Conservation (phyloP, 2,888 invertebrate species). For the Drosophila buzzatii region DNA sequence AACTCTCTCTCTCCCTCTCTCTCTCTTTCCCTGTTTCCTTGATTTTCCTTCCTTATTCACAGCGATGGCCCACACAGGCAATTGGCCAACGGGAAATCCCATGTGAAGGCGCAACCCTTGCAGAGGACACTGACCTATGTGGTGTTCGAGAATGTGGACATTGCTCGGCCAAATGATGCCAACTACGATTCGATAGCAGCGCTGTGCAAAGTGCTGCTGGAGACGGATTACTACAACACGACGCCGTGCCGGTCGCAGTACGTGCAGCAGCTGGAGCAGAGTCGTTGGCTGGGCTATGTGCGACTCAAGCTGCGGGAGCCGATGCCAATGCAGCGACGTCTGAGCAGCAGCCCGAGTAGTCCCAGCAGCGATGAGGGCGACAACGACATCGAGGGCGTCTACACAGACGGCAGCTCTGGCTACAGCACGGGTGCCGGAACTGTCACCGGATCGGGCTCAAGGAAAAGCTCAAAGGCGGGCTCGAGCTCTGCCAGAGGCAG, state of each 20-base stretch:
- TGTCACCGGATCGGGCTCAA: conserved; percentile 11
- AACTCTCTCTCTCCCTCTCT: neutral
- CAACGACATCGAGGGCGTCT: conserved; percentile 51
- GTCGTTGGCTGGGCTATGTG: conserved; percentile 84
- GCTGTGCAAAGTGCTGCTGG: conserved; percentile 88
- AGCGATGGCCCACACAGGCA: conserved; percentile 82
- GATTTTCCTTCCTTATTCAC: neutral
- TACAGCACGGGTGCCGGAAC: conserved; percentile 67
- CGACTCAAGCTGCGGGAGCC: conserved; percentile 81
- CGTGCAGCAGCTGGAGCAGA: conserved; percentile 70
- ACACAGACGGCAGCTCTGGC: conserved; percentile 78
- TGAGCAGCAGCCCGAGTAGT: conserved; percentile 8
- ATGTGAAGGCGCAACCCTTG: conserved; percentile 86
- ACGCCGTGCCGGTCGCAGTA: conserved; percentile 80
- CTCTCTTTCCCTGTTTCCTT: neutral
- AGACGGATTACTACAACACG: conserved; percentile 83
- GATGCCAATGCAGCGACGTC: conserved; percentile 17
- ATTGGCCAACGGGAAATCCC: conserved; percentile 25
- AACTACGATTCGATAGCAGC: conserved; percentile 85
- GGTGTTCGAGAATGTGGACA: conserved; percentile 91
- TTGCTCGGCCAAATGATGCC: conserved; percentile 88
- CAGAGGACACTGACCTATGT: conserved; percentile 89
- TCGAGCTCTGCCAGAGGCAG: conserved; percentile 7
- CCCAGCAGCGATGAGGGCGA: conserved; percentile 15
- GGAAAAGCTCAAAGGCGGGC: neutral